Evolutionary conservation across 2,888 invertebrate species (phyloP).

Genomic region (Phoronis australis): DNA sequence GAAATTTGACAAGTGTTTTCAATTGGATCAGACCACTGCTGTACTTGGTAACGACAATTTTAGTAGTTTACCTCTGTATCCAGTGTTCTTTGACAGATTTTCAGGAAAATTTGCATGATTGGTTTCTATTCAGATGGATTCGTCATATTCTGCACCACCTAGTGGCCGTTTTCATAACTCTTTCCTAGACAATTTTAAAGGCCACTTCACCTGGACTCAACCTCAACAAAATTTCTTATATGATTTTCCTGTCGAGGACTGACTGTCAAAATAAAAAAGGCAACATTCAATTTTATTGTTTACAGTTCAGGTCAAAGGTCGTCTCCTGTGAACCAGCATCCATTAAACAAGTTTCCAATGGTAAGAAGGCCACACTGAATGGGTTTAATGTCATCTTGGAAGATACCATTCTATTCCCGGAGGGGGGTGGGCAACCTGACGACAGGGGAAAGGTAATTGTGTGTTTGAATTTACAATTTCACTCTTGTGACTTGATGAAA

Average conservation of each 20-base stretch:
- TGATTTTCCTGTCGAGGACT: not conserved
- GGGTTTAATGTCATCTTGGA: slow-evolving; percentile 70
- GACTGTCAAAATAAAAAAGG: not conserved
- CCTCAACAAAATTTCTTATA: not conserved
- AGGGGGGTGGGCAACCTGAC: slow-evolving; percentile 87
- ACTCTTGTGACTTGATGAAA: too few species aligned
- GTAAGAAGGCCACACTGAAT: slow-evolving; percentile 58
- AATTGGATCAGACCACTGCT: too few species aligned
- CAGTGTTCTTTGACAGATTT: too few species aligned
- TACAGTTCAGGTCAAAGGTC: slow-evolving; percentile 65
- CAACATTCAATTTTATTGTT: slow-evolving; percentile 22
- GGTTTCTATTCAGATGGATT: too few species aligned
- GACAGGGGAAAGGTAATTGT: slow-evolving; percentile 59
- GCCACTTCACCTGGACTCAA: too few species aligned
- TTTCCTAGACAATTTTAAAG: too few species aligned
- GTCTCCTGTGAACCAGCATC: slow-evolving; percentile 64
- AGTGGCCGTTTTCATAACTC: too few species aligned
- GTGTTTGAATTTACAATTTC: not conserved
- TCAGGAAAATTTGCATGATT: too few species aligned
- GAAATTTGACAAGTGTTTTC: too few species aligned
- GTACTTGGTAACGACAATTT: too few species aligned
- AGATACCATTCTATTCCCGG: slow-evolving; percentile 80
- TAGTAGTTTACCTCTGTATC: too few species aligned
- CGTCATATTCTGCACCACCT: too few species aligned
- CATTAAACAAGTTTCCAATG: slow-evolving; percentile 58